Evolutionary conservation across 1,140 invertebrate genomes (phyloP).

Genomic region (Eumeta japonica): DNA sequence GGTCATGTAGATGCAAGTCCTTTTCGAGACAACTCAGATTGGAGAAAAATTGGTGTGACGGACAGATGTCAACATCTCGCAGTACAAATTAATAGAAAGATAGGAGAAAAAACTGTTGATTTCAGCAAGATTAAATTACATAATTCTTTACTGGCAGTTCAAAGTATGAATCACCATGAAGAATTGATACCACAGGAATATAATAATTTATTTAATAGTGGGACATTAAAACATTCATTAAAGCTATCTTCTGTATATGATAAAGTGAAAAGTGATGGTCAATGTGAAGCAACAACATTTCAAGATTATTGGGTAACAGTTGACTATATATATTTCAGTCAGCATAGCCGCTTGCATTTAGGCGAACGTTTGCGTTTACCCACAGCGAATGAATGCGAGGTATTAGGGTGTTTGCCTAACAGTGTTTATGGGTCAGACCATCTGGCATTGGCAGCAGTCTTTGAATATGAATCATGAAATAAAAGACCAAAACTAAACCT

Average conservation of each 20-base stretch:
- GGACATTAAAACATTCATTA: constrained; percentile 58
- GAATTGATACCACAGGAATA: constrained; percentile 6
- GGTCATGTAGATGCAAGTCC: constrained; percentile 57
- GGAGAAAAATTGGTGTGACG: constrained; percentile 38
- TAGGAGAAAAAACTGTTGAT: constrained; percentile 11
- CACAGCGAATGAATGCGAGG: constrained; percentile 58
- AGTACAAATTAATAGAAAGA: constrained; percentile 29
- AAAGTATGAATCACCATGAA: too few species aligned
- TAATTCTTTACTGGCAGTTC: too few species aligned
- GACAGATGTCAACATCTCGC: constrained; percentile 44
- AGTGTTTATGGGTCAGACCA: constrained; percentile 74
- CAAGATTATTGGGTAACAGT: constrained; percentile 77
- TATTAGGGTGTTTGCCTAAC: constrained; percentile 71
- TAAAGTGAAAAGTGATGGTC: constrained; percentile 37
- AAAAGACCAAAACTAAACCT: too few species aligned
- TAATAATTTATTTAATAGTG: constrained; percentile 39
- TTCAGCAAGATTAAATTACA: not conserved
- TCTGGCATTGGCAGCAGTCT: constrained; percentile 63
- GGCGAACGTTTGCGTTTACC: constrained; percentile 67
- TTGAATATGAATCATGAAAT: too few species aligned
- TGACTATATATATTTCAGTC: constrained; percentile 80
- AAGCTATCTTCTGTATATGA: constrained; percentile 60
- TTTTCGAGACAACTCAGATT: constrained; percentile 35
- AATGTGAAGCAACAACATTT: constrained; percentile 66
- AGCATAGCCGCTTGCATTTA: too few species aligned